Conservation (phyloP, 2,888 invertebrate genomes). For the Lacanobia wlatinum region DNA sequence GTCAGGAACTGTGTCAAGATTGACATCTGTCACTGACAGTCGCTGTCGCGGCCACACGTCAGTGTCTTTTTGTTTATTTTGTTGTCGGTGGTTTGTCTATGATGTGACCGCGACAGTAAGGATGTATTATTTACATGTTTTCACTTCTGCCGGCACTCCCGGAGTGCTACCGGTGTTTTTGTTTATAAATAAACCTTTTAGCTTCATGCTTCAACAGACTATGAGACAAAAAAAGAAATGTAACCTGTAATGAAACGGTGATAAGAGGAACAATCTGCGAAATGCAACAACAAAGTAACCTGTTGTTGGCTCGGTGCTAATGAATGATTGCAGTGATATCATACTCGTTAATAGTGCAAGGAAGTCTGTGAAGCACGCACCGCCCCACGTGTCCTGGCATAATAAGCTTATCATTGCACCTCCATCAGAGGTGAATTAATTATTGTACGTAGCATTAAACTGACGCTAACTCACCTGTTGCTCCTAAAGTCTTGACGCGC, state of each 20-base stretch:
- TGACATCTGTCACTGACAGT: no score
- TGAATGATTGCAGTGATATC: conserved; percentile 70
- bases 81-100: no score
- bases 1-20: no score
- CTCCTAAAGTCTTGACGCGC: conserved; percentile 5
- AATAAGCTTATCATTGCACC: conserved; percentile 53
- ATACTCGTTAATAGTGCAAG: conserved; percentile 65
- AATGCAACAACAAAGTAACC: conserved; percentile 44
- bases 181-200: conserved; percentile 30
- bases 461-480: conserved; percentile 37
- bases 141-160: no score
- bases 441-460: conserved; percentile 31
- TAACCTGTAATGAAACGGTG: conserved; percentile 11
- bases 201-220: not conserved
- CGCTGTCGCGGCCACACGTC: no score
- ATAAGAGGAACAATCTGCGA: conserved; percentile 33
- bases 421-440: conserved; percentile 36
- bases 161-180: no score
- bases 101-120: no score
- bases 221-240: conserved; percentile 12
- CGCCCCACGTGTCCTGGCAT: conserved; percentile 52
- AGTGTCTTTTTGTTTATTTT: no score
- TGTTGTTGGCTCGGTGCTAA: conserved; percentile 63
- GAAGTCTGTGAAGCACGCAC: conserved; percentile 60
- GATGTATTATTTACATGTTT: no score